These are phyloP conservation scores for Picathartes gymnocephalus DNA, from an alignment of 2,113 vertebrate genomes.

Conservation along the genomic window DNA sequence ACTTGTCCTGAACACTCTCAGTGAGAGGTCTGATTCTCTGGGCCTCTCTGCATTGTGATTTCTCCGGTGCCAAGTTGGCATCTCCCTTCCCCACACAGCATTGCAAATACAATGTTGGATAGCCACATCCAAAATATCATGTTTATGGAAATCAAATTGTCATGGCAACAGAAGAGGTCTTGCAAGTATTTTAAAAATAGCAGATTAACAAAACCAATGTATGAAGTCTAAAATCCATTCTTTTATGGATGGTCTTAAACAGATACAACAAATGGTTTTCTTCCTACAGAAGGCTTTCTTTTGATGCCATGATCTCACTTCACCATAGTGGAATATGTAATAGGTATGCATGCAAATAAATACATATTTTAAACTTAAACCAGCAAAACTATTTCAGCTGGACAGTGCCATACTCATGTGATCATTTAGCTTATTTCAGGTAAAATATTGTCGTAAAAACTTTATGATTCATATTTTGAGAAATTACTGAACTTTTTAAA, in stretches of 20 bases:
- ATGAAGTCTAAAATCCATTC: conserved; percentile 62
- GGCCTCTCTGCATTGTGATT: neutral
- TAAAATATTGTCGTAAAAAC: neutral
- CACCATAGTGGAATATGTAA: neutral
- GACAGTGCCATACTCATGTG: neutral
- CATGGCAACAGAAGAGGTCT: conserved; percentile 77
- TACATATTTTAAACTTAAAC: neutral
- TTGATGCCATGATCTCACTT: neutral
- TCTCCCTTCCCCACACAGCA: neutral
- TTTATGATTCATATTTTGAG: neutral
- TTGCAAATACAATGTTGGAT: conserved; percentile 26
- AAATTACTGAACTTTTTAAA: neutral
- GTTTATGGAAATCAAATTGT: conserved; percentile 77
- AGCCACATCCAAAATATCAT: conserved; percentile 54
- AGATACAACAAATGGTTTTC: neutral
- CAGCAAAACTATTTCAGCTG: neutral
- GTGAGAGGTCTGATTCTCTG: neutral
- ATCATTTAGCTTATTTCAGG: neutral
- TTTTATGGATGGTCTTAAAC: conserved; percentile 31
- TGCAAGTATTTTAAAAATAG: conserved; percentile 77
- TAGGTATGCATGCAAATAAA: neutral
- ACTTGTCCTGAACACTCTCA: neutral
- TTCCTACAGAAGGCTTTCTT: neutral
- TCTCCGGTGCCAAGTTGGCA: conserved; percentile 11
- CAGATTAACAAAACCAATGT: conserved; percentile 74